Percentiles rank a stretch among this genome's conserved stretches.
Evolutionary conservation across 2,797 vertebrate genomes (phyloP).

Genomic region (Furcifer pardalis): DNA sequence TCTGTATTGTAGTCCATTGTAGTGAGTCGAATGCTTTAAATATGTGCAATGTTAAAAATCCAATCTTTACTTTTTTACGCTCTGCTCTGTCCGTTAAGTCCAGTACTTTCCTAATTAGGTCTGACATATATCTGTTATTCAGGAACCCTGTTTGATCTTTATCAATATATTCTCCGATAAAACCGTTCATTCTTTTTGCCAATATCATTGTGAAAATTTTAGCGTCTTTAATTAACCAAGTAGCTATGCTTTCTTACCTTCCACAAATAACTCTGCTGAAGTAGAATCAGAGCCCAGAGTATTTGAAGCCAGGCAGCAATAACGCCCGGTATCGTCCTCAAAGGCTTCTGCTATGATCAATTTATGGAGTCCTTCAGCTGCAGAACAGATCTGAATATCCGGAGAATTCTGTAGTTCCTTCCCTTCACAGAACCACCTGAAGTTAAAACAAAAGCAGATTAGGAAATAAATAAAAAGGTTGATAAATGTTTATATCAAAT

Average conservation of each 20-base stretch:
- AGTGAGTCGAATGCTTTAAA: too few species aligned
- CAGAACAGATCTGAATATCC: slow-evolving; percentile 89
- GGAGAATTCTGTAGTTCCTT: slow-evolving; percentile 90
- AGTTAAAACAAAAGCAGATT: slow-evolving; percentile 47
- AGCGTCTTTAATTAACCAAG: too few species aligned
- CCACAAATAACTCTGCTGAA: slow-evolving; percentile 96
- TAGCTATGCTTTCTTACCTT: slow-evolving; percentile 81
- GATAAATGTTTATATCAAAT: not conserved
- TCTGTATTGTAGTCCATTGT: too few species aligned
- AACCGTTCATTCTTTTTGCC: too few species aligned
- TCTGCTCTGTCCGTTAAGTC: too few species aligned
- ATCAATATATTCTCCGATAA: too few species aligned
- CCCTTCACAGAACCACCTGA: slow-evolving; percentile 98
- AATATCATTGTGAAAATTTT: too few species aligned
- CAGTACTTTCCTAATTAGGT: too few species aligned
- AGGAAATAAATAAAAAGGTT: not conserved
- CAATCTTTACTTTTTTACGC: too few species aligned
- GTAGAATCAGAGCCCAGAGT: slow-evolving; percentile 91
- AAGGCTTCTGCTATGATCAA: slow-evolving; percentile 94
- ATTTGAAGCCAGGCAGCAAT: slow-evolving; percentile 95
- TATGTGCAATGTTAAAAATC: too few species aligned
- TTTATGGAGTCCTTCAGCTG: slow-evolving; percentile 86
- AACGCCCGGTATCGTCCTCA: slow-evolving; percentile 97
- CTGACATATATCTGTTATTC: too few species aligned
- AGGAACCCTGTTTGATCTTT: too few species aligned